A percentile compares a stretch with the other conserved stretches of the same genome.
These are phyloP conservation scores for Athalia rosae DNA, from an alignment of 2,888 invertebrate genomes.

Conservation along the genomic window DNA sequence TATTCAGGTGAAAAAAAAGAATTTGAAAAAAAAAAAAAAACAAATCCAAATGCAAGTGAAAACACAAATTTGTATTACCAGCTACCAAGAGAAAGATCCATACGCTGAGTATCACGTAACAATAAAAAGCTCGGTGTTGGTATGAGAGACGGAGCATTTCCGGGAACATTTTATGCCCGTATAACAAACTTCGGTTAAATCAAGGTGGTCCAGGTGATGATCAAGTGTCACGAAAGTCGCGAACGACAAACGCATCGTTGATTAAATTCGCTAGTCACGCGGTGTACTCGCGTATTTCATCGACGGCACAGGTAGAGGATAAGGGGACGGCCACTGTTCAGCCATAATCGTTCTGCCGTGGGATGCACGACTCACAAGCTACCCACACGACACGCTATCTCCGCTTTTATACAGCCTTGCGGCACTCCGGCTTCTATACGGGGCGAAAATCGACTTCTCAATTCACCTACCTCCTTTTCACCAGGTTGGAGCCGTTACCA, in stretches of 20 bases:
- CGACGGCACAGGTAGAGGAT: background rate
- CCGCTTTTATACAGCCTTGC: background rate
- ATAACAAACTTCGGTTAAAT: background rate
- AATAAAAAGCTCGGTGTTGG: constrained; percentile 87
- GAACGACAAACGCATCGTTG: constrained; percentile 38
- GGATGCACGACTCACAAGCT: background rate
- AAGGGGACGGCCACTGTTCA: background rate
- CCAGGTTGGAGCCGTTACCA: background rate
- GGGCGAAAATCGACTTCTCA: constrained; percentile 38
- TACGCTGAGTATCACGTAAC: constrained; percentile 86
- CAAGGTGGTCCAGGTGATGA: background rate
- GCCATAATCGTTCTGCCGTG: background rate
- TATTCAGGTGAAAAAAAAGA: background rate
- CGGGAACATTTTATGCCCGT: constrained; percentile 69
- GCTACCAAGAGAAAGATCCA: constrained; percentile 89
- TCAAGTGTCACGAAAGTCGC: constrained; percentile 1
- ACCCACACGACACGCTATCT: background rate
- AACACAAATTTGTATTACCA: constrained; percentile 73
- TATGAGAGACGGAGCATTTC: constrained; percentile 78
- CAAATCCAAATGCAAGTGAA: background rate
- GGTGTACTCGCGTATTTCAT: background rate
- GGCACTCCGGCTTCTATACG: background rate
- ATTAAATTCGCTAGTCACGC: background rate
- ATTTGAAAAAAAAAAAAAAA: background rate
- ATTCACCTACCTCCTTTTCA: constrained; percentile 9